Percentiles rank a stretch among this genome's conserved stretches.
Evolutionary conservation across 2,797 vertebrate species (phyloP).

Genomic region (Neosilurus mollespiculum): DNA sequence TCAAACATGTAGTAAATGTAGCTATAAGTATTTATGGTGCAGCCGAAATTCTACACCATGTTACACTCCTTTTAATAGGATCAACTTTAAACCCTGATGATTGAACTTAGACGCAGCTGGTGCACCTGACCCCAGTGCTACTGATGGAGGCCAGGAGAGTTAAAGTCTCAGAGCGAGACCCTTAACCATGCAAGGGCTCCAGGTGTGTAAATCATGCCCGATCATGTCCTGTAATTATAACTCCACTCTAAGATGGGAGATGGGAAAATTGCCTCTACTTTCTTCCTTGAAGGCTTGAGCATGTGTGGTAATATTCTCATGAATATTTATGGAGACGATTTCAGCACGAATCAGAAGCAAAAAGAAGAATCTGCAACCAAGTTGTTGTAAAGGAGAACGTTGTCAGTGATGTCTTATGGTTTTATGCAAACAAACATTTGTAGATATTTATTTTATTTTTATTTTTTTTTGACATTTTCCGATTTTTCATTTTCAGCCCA

Average conservation of each 20-base stretch:
- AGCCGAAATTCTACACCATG: background rate
- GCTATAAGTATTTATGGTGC: background rate
- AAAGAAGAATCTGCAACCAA: background rate
- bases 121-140: constrained; percentile 10
- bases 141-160: background rate
- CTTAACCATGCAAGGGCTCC: constrained; percentile 2
- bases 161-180: background rate
- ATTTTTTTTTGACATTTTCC: background rate
- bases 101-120: background rate
- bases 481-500: too few species aligned
- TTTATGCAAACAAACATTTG: background rate
- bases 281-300: background rate
- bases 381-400: background rate
- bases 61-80: background rate
- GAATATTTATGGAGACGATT: background rate
- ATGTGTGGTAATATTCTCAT: background rate
- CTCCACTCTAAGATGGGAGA: background rate
- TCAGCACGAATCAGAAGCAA: background rate
- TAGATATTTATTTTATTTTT: background rate
- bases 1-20: background rate
- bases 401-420: background rate
- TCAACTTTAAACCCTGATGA: background rate
- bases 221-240: background rate
- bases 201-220: background rate
- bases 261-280: background rate